Evolutionary conservation across 2,113 vertebrate genomes (phyloP).

Genomic region (Heloderma charlesbogerti): DNA sequence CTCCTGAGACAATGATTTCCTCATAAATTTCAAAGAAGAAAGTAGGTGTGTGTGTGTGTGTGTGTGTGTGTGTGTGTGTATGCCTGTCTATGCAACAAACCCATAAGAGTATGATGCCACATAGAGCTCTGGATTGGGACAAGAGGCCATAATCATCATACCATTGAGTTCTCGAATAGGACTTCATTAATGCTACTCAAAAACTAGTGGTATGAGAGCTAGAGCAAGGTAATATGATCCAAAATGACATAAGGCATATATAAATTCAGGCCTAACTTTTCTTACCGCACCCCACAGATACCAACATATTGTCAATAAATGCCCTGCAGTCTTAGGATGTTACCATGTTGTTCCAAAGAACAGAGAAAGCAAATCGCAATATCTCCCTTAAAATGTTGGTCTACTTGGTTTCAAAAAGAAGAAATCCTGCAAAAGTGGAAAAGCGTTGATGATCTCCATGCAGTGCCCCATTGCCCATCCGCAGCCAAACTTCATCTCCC

Average conservation of each 20-base stretch:
- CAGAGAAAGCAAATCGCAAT: background rate
- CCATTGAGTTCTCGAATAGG: background rate
- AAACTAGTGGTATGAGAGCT: too few relatives aligned
- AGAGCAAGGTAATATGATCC: background rate
- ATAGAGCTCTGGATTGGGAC: background rate
- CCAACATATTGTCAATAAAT: slow-evolving; percentile 21
- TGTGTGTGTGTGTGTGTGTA: too few relatives aligned
- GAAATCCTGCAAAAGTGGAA: slow-evolving; percentile 86
- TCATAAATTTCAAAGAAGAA: background rate
- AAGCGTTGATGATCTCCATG: slow-evolving; percentile 87
- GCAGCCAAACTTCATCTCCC: slow-evolving; percentile 86
- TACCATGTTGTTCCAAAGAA: slow-evolving; percentile 34
- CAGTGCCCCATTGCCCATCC: slow-evolving; percentile 85
- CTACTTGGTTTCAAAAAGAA: slow-evolving; percentile 86
- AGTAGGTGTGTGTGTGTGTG: too few relatives aligned
- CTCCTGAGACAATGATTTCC: background rate
- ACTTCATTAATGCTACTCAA: background rate
- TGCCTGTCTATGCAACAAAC: background rate
- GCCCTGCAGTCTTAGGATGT: background rate
- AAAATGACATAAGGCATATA: background rate
- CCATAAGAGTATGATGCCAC: background rate
- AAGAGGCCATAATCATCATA: background rate
- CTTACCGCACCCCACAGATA: background rate
- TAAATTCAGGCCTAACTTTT: background rate
- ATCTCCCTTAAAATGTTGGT: slow-evolving; percentile 3